Evolutionary conservation across 2,113 vertebrate species (phyloP), one percentile per base, ranked within the genome.

Genomic region (Cinclus mexicanus): DNA sequence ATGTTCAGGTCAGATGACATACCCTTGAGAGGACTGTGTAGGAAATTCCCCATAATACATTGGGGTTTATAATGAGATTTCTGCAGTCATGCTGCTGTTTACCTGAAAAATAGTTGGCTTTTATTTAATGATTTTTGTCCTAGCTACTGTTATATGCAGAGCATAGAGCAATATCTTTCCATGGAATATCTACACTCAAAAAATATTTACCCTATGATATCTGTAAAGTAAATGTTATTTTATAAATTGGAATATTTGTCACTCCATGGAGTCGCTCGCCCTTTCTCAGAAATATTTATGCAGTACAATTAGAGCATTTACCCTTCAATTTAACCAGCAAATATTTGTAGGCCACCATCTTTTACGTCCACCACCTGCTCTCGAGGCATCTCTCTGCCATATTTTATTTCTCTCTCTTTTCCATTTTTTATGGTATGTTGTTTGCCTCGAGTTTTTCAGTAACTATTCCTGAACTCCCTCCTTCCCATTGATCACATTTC

Each of bases 291-390:
- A 93, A 86, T 83, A 94, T 80, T 93, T 67, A 55, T 95, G 53
- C 35, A 78, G 39, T n/a, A 75, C 60, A 78, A 75, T 47, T 39
- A 72, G 46, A 89, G 18, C 92, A 96, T 97, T 97, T 96, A 71
- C 76, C 37, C 18, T 91, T 86, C 82, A 94, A 95, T 96, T 97
- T 94, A 95, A 72, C 49, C 26, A 86, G 76, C 47, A 96, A 97
- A 96, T 95, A 96, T 97, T 95, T 96, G 68, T 74, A 78, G 55
- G 44, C 11, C 22, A 59, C 55, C 52, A 42, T 57, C 49, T 88
- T 86, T 81, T 78, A 55, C 33, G 29, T 22, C 44, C 23, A 68
- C 63, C 76, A 90, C 47, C 88, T 92, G 68, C 16, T 88, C 49
- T 77, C 11, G 15, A 81, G 47, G 39, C n/a, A 93, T 70, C 56